Evolutionary conservation across 2,113 vertebrate genomes (phyloP).

Genomic region (Heteronetta atricapilla): DNA sequence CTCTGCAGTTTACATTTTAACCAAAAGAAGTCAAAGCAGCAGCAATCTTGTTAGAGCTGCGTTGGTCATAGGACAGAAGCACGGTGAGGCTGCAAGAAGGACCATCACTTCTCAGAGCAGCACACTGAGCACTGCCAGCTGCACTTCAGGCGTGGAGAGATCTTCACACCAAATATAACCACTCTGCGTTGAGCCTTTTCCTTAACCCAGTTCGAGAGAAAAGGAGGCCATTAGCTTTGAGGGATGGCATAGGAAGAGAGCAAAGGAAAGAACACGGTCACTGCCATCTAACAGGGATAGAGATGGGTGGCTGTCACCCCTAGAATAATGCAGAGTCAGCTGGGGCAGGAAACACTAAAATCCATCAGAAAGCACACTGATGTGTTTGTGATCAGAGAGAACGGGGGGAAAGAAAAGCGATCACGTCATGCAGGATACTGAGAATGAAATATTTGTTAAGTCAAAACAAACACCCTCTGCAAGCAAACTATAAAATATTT

Average conservation of each 20-base stretch:
- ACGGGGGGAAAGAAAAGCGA: neutral
- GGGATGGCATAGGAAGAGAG: neutral
- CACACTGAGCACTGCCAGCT: neutral
- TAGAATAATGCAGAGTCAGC: neutral
- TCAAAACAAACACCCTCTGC: neutral
- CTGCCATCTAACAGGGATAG: neutral
- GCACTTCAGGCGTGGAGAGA: neutral
- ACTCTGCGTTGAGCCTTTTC: neutral
- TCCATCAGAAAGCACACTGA: neutral
- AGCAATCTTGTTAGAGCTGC: neutral
- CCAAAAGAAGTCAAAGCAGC: neutral
- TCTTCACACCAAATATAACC: neutral
- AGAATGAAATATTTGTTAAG: neutral
- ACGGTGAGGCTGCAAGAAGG: neutral
- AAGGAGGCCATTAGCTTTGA: neutral
- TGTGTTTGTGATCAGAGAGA: neutral
- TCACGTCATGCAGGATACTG: neutral
- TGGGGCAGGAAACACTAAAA: neutral
- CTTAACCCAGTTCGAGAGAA: neutral
- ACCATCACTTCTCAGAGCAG: neutral
- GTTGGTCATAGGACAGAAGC: neutral
- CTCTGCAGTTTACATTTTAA: neutral
- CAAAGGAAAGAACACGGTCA: neutral
- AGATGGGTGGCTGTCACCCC: neutral
- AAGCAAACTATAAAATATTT: constrained; percentile 5